Evolutionary conservation across 1,140 invertebrate species (phyloP), one percentile per base, ranked within the genome.

Genomic region (Telenomus remus): DNA sequence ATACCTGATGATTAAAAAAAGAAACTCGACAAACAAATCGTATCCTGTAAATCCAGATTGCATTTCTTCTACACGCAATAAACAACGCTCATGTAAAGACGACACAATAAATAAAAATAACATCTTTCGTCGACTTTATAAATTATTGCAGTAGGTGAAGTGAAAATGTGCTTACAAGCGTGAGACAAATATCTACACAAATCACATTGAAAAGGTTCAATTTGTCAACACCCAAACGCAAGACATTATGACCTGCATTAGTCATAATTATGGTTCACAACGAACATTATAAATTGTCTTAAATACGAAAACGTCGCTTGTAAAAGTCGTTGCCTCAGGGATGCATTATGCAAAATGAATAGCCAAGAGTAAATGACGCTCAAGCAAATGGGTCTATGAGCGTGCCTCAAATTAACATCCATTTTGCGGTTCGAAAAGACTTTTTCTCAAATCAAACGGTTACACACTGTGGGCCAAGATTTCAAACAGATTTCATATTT

Each of bases 321-420:
- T 49, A 70, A 70, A 61, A 69, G 56, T 69, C 48, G 49, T 69
- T 54, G 50, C 33, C 35, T 39, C 48, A 10, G 35, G 48, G 33
- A 57, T 60, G 56, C 43, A 48, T 59, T 59, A 59, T 69, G 53
- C 47, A 54, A 53, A 61, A 60, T 43, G 43, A 54, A 69, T 61
- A 49, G 50, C 65, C 50, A 42, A 11, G 56, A 44, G 65, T 43
- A 69, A 69, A 69, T 69, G 55, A 69, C 50, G 49, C 60, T 60
- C 54, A 49, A 59, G 35, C 15, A 16, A 69, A 69, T 69, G 43
- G 43, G 55, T 68, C 56, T 42, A 69, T 69, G 46, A n/a, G 54
- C 27, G 48, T 33, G 49, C 39, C 61, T 35, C 34, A 35, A 5
- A 35, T 35, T 35, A 6, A 55, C 35, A 34, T 34, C 56, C 60